Base-by-base conservation (phyloP, 1,140 invertebrate species). In the Reticulitermes speratus region DNA sequence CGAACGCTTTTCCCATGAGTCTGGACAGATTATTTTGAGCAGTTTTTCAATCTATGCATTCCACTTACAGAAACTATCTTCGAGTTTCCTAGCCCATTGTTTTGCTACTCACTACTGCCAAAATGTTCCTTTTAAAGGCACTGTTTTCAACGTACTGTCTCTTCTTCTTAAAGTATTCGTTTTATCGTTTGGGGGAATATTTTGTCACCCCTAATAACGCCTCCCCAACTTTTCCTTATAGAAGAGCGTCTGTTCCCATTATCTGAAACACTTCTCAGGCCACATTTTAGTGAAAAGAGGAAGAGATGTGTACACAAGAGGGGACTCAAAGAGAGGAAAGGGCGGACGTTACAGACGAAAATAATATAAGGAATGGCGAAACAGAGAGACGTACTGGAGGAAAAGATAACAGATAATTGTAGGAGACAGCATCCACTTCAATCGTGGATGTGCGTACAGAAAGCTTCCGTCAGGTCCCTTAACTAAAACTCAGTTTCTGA, bases 341-440 rank as follows among this genome's bases (percentile, higher is more conserved):
- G 65, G n/a, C n/a, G 65, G 65, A 75, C n/a, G 25, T 75, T 9
- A 8, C n/a, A 75, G 65, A 30, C 65, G 65, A 75, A 75, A 75
- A 75, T 75, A 75, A 75, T 75, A 75, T 16, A 75, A n/a, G 65
- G 65, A 75, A 75, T 75, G 65, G 65, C n/a, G 65, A 75, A 30
- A 75, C 65, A 30, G n/a, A 55, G 52, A 55, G 52, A 75, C n/a
- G n/a, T 75, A 30, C 65, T 30, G 65, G 65, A 75, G 25, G 65
- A 75, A 75, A 8, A 75, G 65, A 75, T 75, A 75, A 75, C 14
- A 75, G 65, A 75, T 75, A 75, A 75, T 75, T 75, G 25, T 75
- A 75, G 65, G 65, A 75, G 65, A 75, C 65, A 30, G n/a, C 65
- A 75, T 75, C 65, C n/a, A 75, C 65, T 75, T 30, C 65, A 25